phyloP scores from a whole-genome alignment of 2,888 invertebrate genomes.

The Margaritifera margaritifera region DNA sequence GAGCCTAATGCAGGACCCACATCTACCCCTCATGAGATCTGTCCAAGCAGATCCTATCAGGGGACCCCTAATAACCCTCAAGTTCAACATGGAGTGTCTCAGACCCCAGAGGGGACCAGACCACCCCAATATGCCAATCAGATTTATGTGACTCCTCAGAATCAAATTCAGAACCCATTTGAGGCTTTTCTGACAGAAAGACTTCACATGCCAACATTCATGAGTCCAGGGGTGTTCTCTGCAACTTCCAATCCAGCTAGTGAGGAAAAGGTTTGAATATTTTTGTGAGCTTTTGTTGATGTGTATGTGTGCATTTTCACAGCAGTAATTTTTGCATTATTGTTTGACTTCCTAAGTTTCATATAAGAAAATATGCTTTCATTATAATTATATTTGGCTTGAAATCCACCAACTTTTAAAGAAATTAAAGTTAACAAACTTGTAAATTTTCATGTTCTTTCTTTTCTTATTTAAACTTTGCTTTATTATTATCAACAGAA shows the following conservation, averaged over 20 bases:
- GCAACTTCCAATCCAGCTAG: constrained; percentile 53
- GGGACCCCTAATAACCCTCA: no score
- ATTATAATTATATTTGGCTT: no score
- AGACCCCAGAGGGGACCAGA: constrained; percentile 33
- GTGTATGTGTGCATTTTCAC: no score
- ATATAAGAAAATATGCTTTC: no score
- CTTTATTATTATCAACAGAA: no score
- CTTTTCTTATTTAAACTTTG: no score
- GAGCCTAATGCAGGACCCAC: neutral
- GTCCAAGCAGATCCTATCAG: neutral
- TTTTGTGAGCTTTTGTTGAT: no score
- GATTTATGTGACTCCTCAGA: constrained; percentile 38
- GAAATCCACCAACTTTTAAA: no score
- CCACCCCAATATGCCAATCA: constrained; percentile 19
- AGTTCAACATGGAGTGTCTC: constrained; percentile 12
- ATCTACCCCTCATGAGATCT: constrained; percentile 19
- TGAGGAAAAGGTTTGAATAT: constrained; percentile 36
- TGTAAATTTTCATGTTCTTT: no score
- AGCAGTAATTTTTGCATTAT: no score
- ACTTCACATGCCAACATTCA: constrained; percentile 59
- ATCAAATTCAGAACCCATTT: constrained; percentile 61
- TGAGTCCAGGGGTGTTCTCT: constrained; percentile 66
- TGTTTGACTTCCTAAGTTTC: no score
- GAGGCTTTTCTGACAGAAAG: constrained; percentile 52
- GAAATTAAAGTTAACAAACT: no score